Base-by-base conservation (phyloP, 2,113 vertebrate genomes). In the Cephalopterus ornatus region DNA sequence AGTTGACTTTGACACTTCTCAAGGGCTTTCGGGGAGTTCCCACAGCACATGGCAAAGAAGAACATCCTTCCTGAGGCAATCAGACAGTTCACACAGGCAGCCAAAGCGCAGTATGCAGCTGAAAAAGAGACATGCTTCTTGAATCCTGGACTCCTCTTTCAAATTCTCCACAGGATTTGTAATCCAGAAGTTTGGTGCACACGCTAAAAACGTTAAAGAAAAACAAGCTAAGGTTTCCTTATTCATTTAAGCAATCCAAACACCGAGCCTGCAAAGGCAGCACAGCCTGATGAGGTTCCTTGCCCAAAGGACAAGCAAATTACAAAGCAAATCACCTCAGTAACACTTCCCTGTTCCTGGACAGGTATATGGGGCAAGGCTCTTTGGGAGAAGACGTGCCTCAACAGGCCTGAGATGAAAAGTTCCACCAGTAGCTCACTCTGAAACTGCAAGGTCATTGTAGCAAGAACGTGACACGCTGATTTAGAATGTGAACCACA, bases 41-140 rank as follows among this genome's bases (percentile, higher is more conserved):
- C 81, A 71, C 75, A 90, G 83, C 56, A 73, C 82, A 74, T 0
- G 24, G 88, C 79, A 95, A 74, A 91, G 87, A 41, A 78, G 61
- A 92, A 61, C 46, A 86, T 91, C 88, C 83, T 42, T 95, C 88
- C 90, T n/a, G 32, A 89, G 68, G 30, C 46, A 74, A 75, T 50
- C 42, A 81, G n/a, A 58, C 42, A 58, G 39, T 2, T 88, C 88
- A 30, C 53, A 62, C 0, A 67, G 56, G 52, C 85, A 89, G 92
- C 44, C 86, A 90, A 63, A 88, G 66, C 1, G 1, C 68, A 86
- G 83, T 1, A 68, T 0, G 22, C 32, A 89, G 93, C 88, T 96
- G 76, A 88, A 91, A 92, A 7, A 92, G 75, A 96, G 27, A 92
- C 44, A 92, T 8, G 65, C 49, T 76, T 89, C 95, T 89, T 75